phyloP scores from a whole-genome alignment of 2,113 vertebrate genomes.

The Passer domesticus region DNA sequence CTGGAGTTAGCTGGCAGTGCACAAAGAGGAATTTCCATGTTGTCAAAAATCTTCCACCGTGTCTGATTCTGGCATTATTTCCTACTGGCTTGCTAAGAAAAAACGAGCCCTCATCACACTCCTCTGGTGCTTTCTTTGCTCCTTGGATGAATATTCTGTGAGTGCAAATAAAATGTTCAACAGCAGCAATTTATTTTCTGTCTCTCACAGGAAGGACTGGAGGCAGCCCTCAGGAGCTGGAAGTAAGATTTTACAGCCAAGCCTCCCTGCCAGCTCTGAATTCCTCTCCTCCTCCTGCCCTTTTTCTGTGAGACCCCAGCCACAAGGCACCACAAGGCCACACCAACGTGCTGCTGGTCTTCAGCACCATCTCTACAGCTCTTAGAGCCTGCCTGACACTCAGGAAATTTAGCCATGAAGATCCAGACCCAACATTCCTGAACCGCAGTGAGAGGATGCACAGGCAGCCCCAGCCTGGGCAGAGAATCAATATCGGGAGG shows the following conservation, averaged over 20 bases:
- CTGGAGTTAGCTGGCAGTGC: neutral
- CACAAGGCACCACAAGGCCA: neutral
- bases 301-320: neutral
- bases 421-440: neutral
- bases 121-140: conserved; percentile 30
- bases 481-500: neutral
- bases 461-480: neutral
- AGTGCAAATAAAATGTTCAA: conserved; percentile 43
- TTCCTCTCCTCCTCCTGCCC: neutral
- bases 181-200: conserved; percentile 26
- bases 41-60: conserved; percentile 31
- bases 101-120: neutral
- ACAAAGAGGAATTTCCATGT: conserved; percentile 29
- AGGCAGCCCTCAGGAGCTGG: neutral
- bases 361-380: neutral
- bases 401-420: neutral
- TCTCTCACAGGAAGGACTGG: neutral
- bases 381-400: neutral
- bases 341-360: neutral
- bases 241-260: neutral
- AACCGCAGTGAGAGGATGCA: neutral
- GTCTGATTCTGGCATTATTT: conserved; percentile 23
- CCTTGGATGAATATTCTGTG: conserved; percentile 29
- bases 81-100: conserved; percentile 29
- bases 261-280: neutral